Conservation (phyloP, 2,888 invertebrate genomes). For the Archips crataeganus region DNA sequence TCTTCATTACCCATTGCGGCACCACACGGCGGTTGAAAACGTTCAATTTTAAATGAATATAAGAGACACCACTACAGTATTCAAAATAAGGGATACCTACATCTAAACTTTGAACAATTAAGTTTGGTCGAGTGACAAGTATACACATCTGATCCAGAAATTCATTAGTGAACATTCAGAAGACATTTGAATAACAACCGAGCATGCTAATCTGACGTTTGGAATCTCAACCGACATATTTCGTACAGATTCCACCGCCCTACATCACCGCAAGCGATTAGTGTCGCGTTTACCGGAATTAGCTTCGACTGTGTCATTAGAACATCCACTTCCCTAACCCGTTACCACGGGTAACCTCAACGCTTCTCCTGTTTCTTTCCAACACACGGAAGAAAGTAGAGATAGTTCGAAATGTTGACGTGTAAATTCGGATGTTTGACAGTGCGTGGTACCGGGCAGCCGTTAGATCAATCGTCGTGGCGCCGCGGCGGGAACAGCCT, state of each 20-base stretch:
- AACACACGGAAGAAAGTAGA: slow-evolving; percentile 47
- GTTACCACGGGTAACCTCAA: slow-evolving; percentile 44
- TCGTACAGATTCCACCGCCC: slow-evolving; percentile 56
- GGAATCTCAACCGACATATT: slow-evolving; percentile 59
- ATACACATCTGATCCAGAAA: neutral
- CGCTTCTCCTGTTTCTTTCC: slow-evolving; percentile 39
- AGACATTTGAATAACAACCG: slow-evolving; percentile 7
- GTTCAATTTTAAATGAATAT: slow-evolving; percentile 24
- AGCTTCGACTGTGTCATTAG: slow-evolving; percentile 71
- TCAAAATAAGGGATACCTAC: neutral
- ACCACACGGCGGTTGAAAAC: slow-evolving; percentile 42
- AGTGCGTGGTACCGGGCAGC: slow-evolving; percentile 63
- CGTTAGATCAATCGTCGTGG: slow-evolving; percentile 80
- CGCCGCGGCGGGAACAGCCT: slow-evolving; percentile 73
- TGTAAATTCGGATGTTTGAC: slow-evolving; percentile 53
- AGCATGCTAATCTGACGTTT: slow-evolving; percentile 40
- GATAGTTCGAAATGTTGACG: slow-evolving; percentile 45
- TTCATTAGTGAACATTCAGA: slow-evolving; percentile 19
- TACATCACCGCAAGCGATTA: slow-evolving; percentile 70
- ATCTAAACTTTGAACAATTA: too few relatives aligned
- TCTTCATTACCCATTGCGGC: slow-evolving; percentile 63
- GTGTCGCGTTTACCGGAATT: slow-evolving; percentile 72
- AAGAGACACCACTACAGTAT: slow-evolving; percentile 21
- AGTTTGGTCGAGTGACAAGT: too few relatives aligned
- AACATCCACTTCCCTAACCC: slow-evolving; percentile 69